phyloP scores from a whole-genome alignment of 1,140 invertebrate genomes.

The Apis florea region DNA sequence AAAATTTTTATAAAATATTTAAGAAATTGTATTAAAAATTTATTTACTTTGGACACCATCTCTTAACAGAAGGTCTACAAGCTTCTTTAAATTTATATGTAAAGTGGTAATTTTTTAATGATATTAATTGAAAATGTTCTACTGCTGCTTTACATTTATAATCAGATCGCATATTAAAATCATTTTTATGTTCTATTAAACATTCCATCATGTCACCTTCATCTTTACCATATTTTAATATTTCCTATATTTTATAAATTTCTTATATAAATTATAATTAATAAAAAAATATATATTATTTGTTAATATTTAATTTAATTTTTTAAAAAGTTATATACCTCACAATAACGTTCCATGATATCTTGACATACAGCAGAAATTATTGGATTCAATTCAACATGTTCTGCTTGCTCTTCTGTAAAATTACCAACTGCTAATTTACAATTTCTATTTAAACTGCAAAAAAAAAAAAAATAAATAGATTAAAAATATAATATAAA shows the following conservation, averaged over 20 bases:
- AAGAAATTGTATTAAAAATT: constrained; percentile 35
- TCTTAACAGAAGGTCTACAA: constrained; percentile 91
- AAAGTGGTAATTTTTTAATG: constrained; percentile 96
- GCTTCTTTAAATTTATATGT: constrained; percentile 97
- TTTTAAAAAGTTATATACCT: constrained; percentile 73
- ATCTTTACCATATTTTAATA: constrained; percentile 86
- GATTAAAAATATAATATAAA: constrained; percentile 27
- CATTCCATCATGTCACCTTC: constrained; percentile 96
- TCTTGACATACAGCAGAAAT: constrained; percentile 90
- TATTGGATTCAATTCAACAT: constrained; percentile 92
- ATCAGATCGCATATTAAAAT: constrained; percentile 86
- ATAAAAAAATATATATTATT: not conserved
- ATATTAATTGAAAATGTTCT: constrained; percentile 96
- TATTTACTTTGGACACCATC: constrained; percentile 86
- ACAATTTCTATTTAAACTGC: constrained; percentile 84
- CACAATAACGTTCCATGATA: constrained; percentile 91
- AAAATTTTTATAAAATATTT: not conserved
- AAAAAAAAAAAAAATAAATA: constrained; percentile 57
- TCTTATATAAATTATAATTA: not conserved
- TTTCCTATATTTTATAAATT: constrained; percentile 71
- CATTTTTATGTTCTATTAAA: constrained; percentile 95
- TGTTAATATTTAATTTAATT: not conserved
- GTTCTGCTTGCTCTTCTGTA: constrained; percentile 93
- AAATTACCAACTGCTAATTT: constrained; percentile 90
- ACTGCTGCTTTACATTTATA: constrained; percentile 95